Conservation (phyloP, 2,888 invertebrate species). For the Lymantria monacha region DNA sequence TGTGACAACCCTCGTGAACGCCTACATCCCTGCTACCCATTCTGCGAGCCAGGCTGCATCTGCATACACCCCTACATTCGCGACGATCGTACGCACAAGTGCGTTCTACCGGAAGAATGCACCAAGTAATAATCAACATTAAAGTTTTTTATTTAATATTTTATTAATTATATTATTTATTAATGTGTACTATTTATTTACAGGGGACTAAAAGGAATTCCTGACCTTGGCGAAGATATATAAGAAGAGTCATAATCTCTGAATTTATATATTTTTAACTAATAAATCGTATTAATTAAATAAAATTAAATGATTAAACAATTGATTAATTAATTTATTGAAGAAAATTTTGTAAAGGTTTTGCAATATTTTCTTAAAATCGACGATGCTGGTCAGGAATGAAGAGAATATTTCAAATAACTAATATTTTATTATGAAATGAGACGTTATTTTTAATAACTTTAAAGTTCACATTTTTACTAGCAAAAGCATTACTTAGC, state of each 20-base stretch:
- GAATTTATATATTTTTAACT: too few relatives aligned
- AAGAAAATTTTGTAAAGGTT: too few relatives aligned
- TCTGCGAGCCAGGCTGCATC: slow-evolving; percentile 74
- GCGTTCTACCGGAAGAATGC: slow-evolving; percentile 69
- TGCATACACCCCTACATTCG: slow-evolving; percentile 67
- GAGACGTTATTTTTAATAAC: too few relatives aligned
- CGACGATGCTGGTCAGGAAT: too few relatives aligned
- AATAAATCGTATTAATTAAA: too few relatives aligned
- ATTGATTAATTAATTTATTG: too few relatives aligned
- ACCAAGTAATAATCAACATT: slow-evolving; percentile 55
- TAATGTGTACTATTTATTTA: slow-evolving; percentile 12
- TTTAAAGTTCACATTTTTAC: too few relatives aligned
- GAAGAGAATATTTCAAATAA: too few relatives aligned
- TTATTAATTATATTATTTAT: background rate
- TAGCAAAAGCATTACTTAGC: too few relatives aligned
- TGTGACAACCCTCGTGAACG: slow-evolving; percentile 76
- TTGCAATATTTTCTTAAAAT: too few relatives aligned
- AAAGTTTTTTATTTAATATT: background rate
- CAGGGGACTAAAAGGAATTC: slow-evolving; percentile 75
- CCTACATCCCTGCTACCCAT: slow-evolving; percentile 73
- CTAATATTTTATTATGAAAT: too few relatives aligned
- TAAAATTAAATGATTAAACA: too few relatives aligned
- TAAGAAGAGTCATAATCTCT: slow-evolving; percentile 14
- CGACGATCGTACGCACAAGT: slow-evolving; percentile 76
- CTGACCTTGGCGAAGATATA: slow-evolving; percentile 65